Percentiles rank a stretch among this genome's conserved stretches.
These are phyloP conservation scores for Tillus elongatus DNA, from an alignment of 2,888 invertebrate species.

Conservation along the genomic window DNA sequence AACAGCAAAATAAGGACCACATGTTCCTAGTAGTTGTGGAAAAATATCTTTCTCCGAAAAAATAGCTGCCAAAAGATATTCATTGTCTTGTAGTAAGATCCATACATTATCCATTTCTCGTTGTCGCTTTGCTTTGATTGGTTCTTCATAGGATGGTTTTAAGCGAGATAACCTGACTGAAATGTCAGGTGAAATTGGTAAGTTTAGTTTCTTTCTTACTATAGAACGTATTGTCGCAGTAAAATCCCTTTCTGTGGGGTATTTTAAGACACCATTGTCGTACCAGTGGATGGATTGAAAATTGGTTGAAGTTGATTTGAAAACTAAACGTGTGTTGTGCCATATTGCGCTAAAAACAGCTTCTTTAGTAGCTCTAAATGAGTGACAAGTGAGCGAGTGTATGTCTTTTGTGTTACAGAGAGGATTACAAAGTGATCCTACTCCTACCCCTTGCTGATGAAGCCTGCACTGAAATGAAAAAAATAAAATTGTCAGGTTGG, in stretches of 20 bases:
- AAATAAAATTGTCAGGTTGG: conserved; percentile 2
- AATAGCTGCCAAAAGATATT: conserved; percentile 53
- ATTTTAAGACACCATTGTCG: conserved; percentile 42
- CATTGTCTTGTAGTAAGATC: conserved; percentile 56
- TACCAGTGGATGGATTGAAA: conserved; percentile 43
- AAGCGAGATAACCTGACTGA: conserved; percentile 44
- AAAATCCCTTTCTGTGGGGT: conserved; percentile 48
- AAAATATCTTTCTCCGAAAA: conserved; percentile 54
- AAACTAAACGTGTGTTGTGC: conserved; percentile 49
- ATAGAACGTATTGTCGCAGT: conserved; percentile 45
- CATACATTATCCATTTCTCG: conserved; percentile 54
- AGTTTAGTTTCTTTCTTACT: conserved; percentile 47
- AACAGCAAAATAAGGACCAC: conserved; percentile 57
- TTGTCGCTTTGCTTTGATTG: conserved; percentile 35
- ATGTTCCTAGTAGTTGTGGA: conserved; percentile 56
- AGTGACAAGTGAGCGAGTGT: conserved; percentile 51
- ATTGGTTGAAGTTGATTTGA: conserved; percentile 46
- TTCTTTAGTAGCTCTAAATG: conserved; percentile 53
- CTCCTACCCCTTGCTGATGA: conserved; percentile 46
- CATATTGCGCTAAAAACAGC: conserved; percentile 52
- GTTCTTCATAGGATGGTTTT: conserved; percentile 41
- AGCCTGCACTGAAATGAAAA: conserved; percentile 44
- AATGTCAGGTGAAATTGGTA: conserved; percentile 44
- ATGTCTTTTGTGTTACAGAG: conserved; percentile 50
- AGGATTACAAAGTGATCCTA: conserved; percentile 55